Base-by-base conservation (phyloP, 2,888 invertebrate genomes). In the Escarpia spicata region DNA sequence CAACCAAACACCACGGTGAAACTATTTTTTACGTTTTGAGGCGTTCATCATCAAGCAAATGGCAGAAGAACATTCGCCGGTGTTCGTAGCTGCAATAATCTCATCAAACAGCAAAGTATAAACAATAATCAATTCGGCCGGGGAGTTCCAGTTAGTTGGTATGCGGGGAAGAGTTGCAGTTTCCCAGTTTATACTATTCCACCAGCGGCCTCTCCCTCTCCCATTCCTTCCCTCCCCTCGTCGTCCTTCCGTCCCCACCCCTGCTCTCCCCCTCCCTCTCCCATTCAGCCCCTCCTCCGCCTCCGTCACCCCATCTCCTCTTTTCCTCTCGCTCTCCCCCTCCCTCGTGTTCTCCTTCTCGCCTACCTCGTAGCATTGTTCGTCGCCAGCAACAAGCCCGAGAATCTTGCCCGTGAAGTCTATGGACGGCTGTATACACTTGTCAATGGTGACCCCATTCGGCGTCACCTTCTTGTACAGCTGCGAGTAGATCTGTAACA, bases 351-450 rank as follows among this genome's bases (percentile, higher is more conserved):
- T 26, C 75, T 75, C 75, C 26, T 26, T 26, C 75, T 26, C 75
- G n/a, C 26, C 26, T 75, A 92, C 92, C 89, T 58, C 45, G 90
- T 94, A 94, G 89, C 92, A 91, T 90, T 93, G 92, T 92, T 94
- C 93, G 75, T 94, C 94, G 6, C 94, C 94, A 43, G 94, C 94
- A 31, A 94, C 93, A n/a, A 94, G 92, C 43, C 94, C 94, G 44
- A 94, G 93, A 92, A 93, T 94, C 91, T 92, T 92, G 91, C 94
- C 94, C 37, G 93, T 92, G 93, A 93, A 93, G 93, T 94, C 94
- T 19, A 94, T 93, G 31, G 93, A 93, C 15, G 93, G 93, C 93
- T 94, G 94, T 92, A 94, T 94, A 92, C 94, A 94, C 92, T 94
- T 94, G 93, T 94, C 94, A 12, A 94, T 43, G 45, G 94, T 94